Conservation (phyloP, 2,888 invertebrate genomes). For the Melipona beecheii region DNA sequence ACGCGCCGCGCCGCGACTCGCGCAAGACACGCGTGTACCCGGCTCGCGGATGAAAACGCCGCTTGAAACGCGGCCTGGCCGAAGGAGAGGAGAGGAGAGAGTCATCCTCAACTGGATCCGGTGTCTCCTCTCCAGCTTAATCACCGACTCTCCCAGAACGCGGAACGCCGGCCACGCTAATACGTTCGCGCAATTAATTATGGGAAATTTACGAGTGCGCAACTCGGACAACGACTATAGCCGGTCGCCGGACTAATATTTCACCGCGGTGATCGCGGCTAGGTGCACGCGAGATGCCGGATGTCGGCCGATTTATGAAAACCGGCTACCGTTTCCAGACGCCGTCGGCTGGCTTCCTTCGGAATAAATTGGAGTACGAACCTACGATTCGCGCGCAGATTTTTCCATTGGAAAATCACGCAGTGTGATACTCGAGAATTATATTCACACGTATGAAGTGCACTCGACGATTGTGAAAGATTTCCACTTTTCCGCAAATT, state of each 20-base stretch:
- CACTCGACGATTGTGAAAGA: background rate
- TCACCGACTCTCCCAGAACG: slow-evolving; percentile 34
- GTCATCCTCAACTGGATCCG: slow-evolving; percentile 52
- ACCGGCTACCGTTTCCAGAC: slow-evolving; percentile 15
- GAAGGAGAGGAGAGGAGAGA: background rate
- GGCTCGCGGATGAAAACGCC: slow-evolving; percentile 14
- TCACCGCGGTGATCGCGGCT: slow-evolving; percentile 33
- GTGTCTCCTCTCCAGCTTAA: slow-evolving; percentile 37
- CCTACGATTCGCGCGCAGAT: no score
- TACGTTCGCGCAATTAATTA: slow-evolving; percentile 67
- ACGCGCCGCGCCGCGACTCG: slow-evolving; percentile 54
- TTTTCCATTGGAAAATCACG: no score
- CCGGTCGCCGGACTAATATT: slow-evolving; percentile 55
- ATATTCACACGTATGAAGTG: no score
- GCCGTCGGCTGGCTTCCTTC: no score
- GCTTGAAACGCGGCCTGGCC: no score
- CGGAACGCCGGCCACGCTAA: slow-evolving; percentile 36
- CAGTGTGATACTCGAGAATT: no score
- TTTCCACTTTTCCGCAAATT: background rate
- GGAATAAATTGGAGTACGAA: no score
- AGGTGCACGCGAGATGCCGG: slow-evolving; percentile 48
- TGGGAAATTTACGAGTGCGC: slow-evolving; percentile 64
- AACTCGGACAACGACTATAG: slow-evolving; percentile 54
- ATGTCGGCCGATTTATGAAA: slow-evolving; percentile 60
- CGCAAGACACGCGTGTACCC: slow-evolving; percentile 8